Conservation (phyloP, 2,888 invertebrate species). For the Scaptomyza tumidula region DNA sequence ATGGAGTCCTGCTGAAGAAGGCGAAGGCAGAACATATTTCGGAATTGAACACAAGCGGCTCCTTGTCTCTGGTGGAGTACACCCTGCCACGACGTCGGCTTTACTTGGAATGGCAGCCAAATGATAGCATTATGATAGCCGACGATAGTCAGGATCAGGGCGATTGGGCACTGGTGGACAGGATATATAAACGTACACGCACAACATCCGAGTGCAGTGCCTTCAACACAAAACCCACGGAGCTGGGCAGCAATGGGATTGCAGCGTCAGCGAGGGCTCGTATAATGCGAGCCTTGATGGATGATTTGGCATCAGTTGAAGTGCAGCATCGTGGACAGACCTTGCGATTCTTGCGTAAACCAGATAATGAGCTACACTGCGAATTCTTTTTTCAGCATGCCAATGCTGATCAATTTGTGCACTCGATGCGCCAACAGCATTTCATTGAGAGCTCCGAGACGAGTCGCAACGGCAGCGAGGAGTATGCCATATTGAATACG, state of each 20-base stretch:
- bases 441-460: constrained; percentile 83
- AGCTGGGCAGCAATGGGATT: constrained; percentile 43
- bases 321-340: constrained; percentile 86
- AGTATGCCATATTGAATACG: constrained; percentile 89
- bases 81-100: constrained; percentile 85
- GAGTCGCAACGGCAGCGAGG: constrained; percentile 86
- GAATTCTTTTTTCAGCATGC: constrained; percentile 95
- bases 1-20: constrained; percentile 90
- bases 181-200: constrained; percentile 85
- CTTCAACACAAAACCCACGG: constrained; percentile 82
- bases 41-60: constrained; percentile 87
- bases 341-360: constrained; percentile 88
- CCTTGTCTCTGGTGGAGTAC: constrained; percentile 82
- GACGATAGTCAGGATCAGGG: constrained; percentile 92
- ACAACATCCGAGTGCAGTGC: constrained; percentile 83
- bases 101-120: constrained; percentile 93
- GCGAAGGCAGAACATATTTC: constrained; percentile 87
- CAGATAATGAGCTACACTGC: constrained; percentile 86
- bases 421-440: constrained; percentile 80
- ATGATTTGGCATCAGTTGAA: constrained; percentile 88
- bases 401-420: constrained; percentile 89
- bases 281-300: constrained; percentile 86
- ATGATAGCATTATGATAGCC: constrained; percentile 88
- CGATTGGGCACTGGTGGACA: constrained; percentile 92
- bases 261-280: constrained; percentile 80